Percentiles rank a stretch among this genome's conserved stretches.
Evolutionary conservation across 2,888 invertebrate species (phyloP).

Genomic region (Crocallis elinguaria): DNA sequence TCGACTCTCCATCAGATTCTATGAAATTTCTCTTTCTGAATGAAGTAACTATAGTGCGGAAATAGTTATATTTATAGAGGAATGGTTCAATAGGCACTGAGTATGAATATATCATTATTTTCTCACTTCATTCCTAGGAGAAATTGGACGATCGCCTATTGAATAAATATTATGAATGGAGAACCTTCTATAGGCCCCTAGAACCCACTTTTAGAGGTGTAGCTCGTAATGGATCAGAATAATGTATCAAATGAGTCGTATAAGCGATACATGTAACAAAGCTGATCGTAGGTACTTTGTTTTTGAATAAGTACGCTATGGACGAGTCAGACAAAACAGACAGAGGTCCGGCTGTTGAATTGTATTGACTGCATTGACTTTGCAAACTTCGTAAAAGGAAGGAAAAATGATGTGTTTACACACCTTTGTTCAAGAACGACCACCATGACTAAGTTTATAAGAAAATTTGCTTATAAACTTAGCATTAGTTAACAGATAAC

Average conservation of each 20-base stretch:
- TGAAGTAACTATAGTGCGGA: not conserved
- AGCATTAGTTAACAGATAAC: not conserved
- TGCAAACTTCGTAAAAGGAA: constrained; percentile 3
- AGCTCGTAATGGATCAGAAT: too few relatives aligned
- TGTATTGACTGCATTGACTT: constrained; percentile 7
- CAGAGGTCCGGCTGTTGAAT: constrained; percentile 9
- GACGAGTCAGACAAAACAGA: constrained; percentile 11
- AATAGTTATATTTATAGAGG: not conserved
- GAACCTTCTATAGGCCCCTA: too few relatives aligned
- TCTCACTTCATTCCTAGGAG: too few relatives aligned
- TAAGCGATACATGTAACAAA: constrained; percentile 7
- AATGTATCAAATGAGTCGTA: not conserved
- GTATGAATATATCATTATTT: too few relatives aligned
- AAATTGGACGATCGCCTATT: too few relatives aligned
- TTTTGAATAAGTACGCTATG: not conserved
- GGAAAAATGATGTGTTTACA: constrained; percentile 2
- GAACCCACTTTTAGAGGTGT: too few relatives aligned
- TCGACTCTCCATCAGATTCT: not conserved
- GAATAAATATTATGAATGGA: too few relatives aligned
- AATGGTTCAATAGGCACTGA: too few relatives aligned
- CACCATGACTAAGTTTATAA: not conserved
- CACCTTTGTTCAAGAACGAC: not conserved
- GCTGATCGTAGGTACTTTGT: constrained; percentile 8
- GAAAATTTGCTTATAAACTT: not conserved
- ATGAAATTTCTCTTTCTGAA: not conserved